These are phyloP conservation scores for Parelbella ahira DNA, from an alignment of 2,888 invertebrate species.

Conservation along the genomic window DNA sequence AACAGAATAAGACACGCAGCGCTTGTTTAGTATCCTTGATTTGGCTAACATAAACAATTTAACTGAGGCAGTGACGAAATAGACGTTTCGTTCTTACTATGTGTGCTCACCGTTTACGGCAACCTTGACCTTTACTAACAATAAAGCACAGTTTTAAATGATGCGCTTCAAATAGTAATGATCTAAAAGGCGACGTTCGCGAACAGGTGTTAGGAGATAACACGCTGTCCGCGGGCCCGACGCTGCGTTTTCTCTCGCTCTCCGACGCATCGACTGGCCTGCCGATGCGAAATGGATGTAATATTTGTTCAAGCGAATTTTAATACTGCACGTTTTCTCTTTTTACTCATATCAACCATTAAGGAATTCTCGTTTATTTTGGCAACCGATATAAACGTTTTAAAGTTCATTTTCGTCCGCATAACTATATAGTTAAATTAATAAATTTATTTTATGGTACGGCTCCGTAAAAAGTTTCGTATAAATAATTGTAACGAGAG, in stretches of 20 bases:
- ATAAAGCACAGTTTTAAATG: constrained; percentile 45
- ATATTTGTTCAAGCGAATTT: constrained; percentile 64
- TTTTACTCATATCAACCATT: constrained; percentile 35
- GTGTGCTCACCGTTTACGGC: constrained; percentile 36
- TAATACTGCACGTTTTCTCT: constrained; percentile 53
- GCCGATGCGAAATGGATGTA: constrained; percentile 55
- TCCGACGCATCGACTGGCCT: constrained; percentile 59
- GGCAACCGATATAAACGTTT: too few species aligned
- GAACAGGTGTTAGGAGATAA: constrained; percentile 59
- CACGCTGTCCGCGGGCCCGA: constrained; percentile 53
- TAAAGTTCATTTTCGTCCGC: too few species aligned
- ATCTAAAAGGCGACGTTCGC: constrained; percentile 51
- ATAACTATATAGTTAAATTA: too few species aligned
- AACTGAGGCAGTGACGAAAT: constrained; percentile 40
- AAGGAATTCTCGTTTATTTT: background rate
- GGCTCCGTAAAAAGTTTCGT: too few species aligned
- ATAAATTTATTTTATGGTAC: too few species aligned
- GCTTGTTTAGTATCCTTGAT: constrained; percentile 45
- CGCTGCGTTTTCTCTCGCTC: constrained; percentile 63
- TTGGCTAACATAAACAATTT: constrained; percentile 35
- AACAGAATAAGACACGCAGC: constrained; percentile 50
- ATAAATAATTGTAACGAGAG: too few species aligned
- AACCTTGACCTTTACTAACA: constrained; percentile 64
- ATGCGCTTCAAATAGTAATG: constrained; percentile 47
- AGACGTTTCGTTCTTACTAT: constrained; percentile 38